phyloP scores from a whole-genome alignment of 1,140 invertebrate genomes.

The Pseudomyrmex sp. region DNA sequence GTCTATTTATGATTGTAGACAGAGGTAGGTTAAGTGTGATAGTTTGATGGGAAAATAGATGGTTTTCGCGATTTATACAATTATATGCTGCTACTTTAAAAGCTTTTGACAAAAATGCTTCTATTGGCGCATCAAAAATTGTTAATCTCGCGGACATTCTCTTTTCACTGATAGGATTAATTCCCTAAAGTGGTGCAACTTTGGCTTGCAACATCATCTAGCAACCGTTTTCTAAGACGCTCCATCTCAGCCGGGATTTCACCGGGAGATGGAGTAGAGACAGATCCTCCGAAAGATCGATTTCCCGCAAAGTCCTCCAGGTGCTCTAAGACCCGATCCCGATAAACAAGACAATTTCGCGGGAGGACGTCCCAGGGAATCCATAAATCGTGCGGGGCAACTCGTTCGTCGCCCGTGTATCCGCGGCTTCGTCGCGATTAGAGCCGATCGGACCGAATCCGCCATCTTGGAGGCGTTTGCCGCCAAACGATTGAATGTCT shows the following conservation, averaged over 20 bases:
- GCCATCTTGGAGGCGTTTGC: conserved; percentile 73
- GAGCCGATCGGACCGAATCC: conserved; percentile 66
- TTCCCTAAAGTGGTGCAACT: neutral
- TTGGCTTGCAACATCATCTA: neutral
- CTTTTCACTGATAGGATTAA: neutral
- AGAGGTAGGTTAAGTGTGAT: conserved; percentile 31
- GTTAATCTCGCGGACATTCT: neutral
- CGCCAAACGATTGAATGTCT: conserved; percentile 74
- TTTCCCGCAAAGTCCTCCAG: conserved; percentile 40
- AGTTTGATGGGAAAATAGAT: conserved; percentile 23
- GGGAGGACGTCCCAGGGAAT: conserved; percentile 68
- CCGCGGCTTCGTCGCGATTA: conserved; percentile 63
- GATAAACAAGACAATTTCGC: conserved; percentile 74
- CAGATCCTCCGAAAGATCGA: conserved; percentile 27
- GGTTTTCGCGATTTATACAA: neutral
- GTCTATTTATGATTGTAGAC: conserved; percentile 46
- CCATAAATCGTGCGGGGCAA: conserved; percentile 65
- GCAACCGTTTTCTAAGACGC: neutral
- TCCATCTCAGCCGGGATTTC: conserved; percentile 8
- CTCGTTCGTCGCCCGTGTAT: conserved; percentile 27
- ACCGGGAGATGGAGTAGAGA: neutral
- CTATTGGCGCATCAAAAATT: too few species aligned
- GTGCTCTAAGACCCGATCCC: conserved; percentile 52
- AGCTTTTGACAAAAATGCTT: too few species aligned
- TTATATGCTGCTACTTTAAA: too few species aligned